A percentile compares a stretch with the other conserved stretches of the same genome.
Conservation (phyloP, 2,888 invertebrate species). For the Tortrix viridana region DNA sequence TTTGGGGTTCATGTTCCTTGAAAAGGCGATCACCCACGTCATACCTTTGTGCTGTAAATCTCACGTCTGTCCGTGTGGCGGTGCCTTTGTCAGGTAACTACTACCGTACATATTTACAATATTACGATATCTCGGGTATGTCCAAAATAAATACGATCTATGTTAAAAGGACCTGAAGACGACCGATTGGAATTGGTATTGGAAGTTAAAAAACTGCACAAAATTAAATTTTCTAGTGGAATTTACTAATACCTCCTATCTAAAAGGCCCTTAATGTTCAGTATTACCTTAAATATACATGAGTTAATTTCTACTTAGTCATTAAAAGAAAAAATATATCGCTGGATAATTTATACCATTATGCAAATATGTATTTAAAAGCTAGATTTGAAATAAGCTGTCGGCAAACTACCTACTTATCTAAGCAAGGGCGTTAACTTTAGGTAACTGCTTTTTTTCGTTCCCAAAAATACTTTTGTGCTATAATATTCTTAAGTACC, state of each 20-base stretch:
- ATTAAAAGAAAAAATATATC: no score
- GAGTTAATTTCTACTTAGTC: no score
- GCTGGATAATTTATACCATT: no score
- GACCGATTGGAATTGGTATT: no score
- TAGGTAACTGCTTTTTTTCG: slow-evolving; percentile 1
- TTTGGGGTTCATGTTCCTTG: slow-evolving; percentile 3
- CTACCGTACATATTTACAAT: no score
- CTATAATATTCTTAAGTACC: slow-evolving; percentile 34
- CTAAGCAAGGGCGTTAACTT: background rate
- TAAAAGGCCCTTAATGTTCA: background rate
- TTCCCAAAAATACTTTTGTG: slow-evolving; percentile 30
- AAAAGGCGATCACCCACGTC: slow-evolving; percentile 16
- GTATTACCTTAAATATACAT: no score
- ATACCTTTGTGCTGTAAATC: slow-evolving; percentile 17
- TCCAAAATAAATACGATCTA: no score
- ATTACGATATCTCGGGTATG: no score
- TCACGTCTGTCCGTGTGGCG: slow-evolving; percentile 20
- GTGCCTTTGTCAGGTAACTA: slow-evolving; percentile 24
- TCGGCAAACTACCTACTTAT: background rate
- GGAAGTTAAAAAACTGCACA: background rate
- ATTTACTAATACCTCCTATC: no score
- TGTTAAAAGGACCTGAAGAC: no score
- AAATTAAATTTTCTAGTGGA: no score
- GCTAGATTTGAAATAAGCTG: background rate
- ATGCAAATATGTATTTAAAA: no score